phyloP scores from a whole-genome alignment of 2,888 invertebrate species.

The Watsonalla binaria region DNA sequence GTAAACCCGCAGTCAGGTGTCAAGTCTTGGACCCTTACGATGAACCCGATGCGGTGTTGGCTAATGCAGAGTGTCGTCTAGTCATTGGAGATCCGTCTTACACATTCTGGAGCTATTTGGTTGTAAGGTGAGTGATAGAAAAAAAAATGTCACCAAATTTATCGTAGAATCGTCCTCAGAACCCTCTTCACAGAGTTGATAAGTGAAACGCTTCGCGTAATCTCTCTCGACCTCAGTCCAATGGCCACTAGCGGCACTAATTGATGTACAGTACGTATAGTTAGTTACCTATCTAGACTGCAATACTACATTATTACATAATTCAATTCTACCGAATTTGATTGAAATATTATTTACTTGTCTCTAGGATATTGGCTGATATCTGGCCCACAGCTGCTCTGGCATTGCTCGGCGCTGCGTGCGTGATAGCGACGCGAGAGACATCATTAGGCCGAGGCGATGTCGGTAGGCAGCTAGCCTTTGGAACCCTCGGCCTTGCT shows the following conservation, averaged over 20 bases:
- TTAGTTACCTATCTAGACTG: not conserved
- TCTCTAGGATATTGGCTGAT: slow-evolving; percentile 82
- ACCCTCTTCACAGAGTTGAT: too few relatives aligned
- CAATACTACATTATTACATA: not conserved
- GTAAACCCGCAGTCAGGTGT: slow-evolving; percentile 84
- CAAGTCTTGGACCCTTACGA: slow-evolving; percentile 85
- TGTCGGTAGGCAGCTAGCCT: slow-evolving; percentile 87
- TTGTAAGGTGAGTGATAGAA: slow-evolving; percentile 66
- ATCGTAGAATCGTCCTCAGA: too few relatives aligned
- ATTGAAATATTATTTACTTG: not conserved
- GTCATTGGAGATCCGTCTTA: slow-evolving; percentile 81
- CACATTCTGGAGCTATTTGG: slow-evolving; percentile 85
- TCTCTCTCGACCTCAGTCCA: too few relatives aligned
- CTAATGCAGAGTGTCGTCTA: slow-evolving; percentile 82
- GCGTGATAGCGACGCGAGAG: slow-evolving; percentile 90
- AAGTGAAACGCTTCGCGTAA: too few relatives aligned
- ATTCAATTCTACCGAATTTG: too few relatives aligned
- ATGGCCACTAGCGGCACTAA: too few relatives aligned
- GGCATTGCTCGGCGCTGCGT: slow-evolving; percentile 84
- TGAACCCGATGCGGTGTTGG: slow-evolving; percentile 81
- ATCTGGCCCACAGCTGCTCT: slow-evolving; percentile 86
- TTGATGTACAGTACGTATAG: not conserved
- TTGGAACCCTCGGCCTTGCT: slow-evolving; percentile 86
- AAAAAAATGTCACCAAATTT: not conserved
- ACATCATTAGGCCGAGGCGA: slow-evolving; percentile 89